These are phyloP conservation scores for Scolanthus callimorphus DNA, from an alignment of 92 coral and sea anemone species.

Conservation along the genomic window DNA sequence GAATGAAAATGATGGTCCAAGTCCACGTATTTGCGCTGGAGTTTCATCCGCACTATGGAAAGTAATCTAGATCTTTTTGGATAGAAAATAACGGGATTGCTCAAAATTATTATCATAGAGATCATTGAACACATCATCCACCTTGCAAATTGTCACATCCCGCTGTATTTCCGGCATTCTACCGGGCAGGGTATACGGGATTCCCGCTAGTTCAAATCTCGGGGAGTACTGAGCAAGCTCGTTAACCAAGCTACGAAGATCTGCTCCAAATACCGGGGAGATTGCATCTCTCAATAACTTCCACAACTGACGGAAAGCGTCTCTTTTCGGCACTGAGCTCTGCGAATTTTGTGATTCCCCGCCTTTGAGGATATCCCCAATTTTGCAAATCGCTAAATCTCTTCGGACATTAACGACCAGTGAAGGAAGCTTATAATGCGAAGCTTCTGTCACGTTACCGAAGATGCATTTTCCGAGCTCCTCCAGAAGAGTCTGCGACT, in stretches of 20 bases:
- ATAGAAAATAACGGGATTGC: background rate
- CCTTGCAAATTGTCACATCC: constrained; percentile 76
- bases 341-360: constrained; percentile 3
- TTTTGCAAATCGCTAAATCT: constrained; percentile 74
- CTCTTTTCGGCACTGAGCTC: constrained; percentile 4
- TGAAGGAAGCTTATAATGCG: constrained; percentile 37
- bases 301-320: constrained; percentile 52
- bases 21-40: too few species aligned
- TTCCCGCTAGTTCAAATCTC: constrained; percentile 79
- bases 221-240: constrained; percentile 64
- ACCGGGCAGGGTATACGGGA: constrained; percentile 60
- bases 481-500: constrained; percentile 15
- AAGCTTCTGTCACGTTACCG: constrained; percentile 16
- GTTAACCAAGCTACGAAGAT: constrained; percentile 42
- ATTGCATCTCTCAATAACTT: constrained; percentile 58
- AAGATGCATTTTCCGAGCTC: constrained; percentile 50
- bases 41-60: too few species aligned
- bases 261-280: constrained; percentile 54
- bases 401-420: constrained; percentile 45
- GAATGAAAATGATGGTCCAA: too few species aligned
- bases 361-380: constrained; percentile 62
- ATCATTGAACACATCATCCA: constrained; percentile 79
- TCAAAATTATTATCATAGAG: constrained; percentile 14
- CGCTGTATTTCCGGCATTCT: constrained; percentile 84
- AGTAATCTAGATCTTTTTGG: constrained; percentile 1